Base-by-base conservation (phyloP, 2,113 vertebrate genomes). In the Charina bottae region DNA sequence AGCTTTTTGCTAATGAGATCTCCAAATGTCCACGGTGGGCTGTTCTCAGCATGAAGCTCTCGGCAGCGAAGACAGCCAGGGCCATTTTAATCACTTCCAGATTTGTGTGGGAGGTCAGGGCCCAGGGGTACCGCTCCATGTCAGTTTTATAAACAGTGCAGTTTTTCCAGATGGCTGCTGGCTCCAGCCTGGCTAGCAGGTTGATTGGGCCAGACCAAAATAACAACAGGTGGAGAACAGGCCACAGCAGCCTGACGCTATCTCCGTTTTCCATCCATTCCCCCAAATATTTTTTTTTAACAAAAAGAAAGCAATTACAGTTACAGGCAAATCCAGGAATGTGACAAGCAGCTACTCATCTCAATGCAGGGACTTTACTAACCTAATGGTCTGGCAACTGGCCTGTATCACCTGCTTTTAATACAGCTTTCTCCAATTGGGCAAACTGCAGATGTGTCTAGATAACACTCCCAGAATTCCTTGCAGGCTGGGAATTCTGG, bases 141-240 rank as follows among this genome's bases (percentile, higher is more conserved):
- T 97, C 98, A 99, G 98, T 98, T 99, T 99, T 99, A 99, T 99
- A 99, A 99, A 99, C 99, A 99, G 98, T 97, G 98, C 98, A 98
- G 98, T 98, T 98, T 98, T 99, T 99, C 99, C 99, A 99, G 99
- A 99, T 99, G 99, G 98, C 96, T 98, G 98, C 98, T 98, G 99
- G 99, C 99, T 99, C 99, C 99, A 99, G 99, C 97, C 99, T 99
- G 99, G 98, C 99, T 99, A 99, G 99, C 99, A 99, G 99, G 99
- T 99, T 99, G 99, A 99, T 98, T 98, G 98, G 98, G 98, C 96
- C 95, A 91, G 94, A 98, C 98, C 98, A 98, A 98, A 98, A 99
- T 97, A 98, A 98, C 98, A 99, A 99, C 99, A 99, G 99, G 99
- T 99, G 99, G 99, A 99, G 98, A 98, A 98, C 98, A 99, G 98